Base-by-base conservation (phyloP, 1,140 invertebrate genomes). In the Bilobella aurantiaca region DNA sequence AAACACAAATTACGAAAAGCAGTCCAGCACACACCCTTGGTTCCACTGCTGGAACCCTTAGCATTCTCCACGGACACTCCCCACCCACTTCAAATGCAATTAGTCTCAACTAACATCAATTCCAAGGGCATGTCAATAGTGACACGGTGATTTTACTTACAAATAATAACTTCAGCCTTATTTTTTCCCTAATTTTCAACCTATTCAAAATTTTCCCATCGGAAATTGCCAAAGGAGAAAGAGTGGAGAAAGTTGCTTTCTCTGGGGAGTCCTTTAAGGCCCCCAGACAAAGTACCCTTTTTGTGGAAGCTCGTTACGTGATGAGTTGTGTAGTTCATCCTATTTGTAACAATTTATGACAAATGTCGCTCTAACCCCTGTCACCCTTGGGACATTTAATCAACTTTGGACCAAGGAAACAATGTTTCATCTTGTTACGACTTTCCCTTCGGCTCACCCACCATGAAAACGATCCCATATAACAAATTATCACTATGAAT, bases 351-450 rank as follows among this genome's bases (percentile, higher is more conserved):
- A 42, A 8, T 42, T 42, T 42, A 53, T 53, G 5, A 12, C 49
- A 23, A 5, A n/a, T 3, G 49, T 16, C 49, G 8, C 12, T 53
- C 14, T 53, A 53, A 53, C 49, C 49, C 49, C 49, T 18, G 25
- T 5, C 25, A 5, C 49, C 49, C 49, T 23, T 53, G 49, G 23
- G 49, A 53, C 49, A 12, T 23, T 23, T 18, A 53, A 53, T 53
- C 12, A 53, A 53, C 8, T 53, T 16, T 14, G 21, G 5, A 23
- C 49, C 14, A 53, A 53, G 21, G 49, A 53, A 53, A 53, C 49
- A 53, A 23, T 23, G 25, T 23, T 53, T 53, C 25, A 53, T 53
- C 49, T 53, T 53, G 49, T 53, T 53, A 53, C 49, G 49, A 53
- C 49, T 53, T 23, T 23, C 25, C 49, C 49, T 53, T 53, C 23